Evolutionary conservation across 2,113 vertebrate genomes (phyloP).

Genomic region (Caloenas nicobarica): DNA sequence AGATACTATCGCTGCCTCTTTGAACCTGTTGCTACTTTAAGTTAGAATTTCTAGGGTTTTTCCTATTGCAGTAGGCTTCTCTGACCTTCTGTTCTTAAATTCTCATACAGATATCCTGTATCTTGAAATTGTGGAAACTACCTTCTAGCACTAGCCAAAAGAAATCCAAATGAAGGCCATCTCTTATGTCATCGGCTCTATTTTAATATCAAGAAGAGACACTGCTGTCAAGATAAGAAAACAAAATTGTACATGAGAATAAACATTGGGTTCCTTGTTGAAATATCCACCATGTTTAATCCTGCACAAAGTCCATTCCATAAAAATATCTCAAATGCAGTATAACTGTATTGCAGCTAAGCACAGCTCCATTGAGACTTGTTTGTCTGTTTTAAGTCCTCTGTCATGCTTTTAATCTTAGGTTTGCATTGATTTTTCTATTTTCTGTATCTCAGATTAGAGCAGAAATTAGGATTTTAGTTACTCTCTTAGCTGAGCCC

Average conservation of each 20-base stretch:
- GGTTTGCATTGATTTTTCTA: background rate
- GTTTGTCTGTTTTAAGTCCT: background rate
- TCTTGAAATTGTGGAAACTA: conserved; percentile 5
- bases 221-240: background rate
- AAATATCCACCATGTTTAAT: background rate
- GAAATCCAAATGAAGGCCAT: background rate
- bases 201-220: background rate
- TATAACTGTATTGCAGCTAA: background rate
- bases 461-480: background rate
- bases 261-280: conserved; percentile 1
- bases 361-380: background rate
- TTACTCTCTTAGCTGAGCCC: background rate
- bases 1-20: background rate
- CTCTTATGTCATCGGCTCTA: conserved; percentile 4
- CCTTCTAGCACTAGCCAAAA: background rate
- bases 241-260: background rate
- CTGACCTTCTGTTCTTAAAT: conserved; percentile 40
- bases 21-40: conserved; percentile 11
- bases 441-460: background rate
- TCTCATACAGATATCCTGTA: background rate
- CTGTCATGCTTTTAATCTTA: background rate
- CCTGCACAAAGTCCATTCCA: background rate
- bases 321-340: background rate
- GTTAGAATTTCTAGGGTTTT: conserved; percentile 25
- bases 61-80: background rate